Evolutionary conservation across 2,113 vertebrate species (phyloP).

Genomic region (Symphodus melops): DNA sequence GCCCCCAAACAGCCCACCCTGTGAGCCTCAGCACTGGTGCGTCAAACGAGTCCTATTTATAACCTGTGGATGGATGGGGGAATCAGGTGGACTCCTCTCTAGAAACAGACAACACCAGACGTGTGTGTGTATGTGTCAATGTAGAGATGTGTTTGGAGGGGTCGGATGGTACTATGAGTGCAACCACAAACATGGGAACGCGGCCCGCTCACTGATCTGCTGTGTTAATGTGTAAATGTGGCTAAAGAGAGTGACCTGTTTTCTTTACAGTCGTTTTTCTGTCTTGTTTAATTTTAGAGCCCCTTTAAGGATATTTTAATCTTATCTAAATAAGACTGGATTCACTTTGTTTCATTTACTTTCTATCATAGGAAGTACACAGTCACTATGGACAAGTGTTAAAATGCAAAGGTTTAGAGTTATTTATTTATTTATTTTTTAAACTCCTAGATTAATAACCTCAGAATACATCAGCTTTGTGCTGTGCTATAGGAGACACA

Average conservation of each 20-base stretch:
- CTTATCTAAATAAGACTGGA: too few relatives aligned
- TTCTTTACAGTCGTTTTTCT: too few relatives aligned
- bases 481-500: too few relatives aligned
- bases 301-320: too few relatives aligned
- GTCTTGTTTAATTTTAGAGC: too few relatives aligned
- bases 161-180: neutral
- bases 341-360: too few relatives aligned
- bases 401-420: too few relatives aligned
- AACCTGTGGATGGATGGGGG: conserved; percentile 82
- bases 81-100: conserved; percentile 81
- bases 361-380: too few relatives aligned
- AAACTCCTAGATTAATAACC: too few relatives aligned
- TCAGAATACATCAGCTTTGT: too few relatives aligned
- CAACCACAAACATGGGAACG: conserved; percentile 8
- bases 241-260: neutral
- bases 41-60: conserved; percentile 84
- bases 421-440: too few relatives aligned
- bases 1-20: conserved; percentile 48
- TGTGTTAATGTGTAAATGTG: conserved; percentile 18
- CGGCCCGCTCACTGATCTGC: conserved; percentile 2
- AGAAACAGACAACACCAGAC: conserved; percentile 63
- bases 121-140: conserved; percentile 51
- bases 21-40: conserved; percentile 55
- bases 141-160: conserved; percentile 6
- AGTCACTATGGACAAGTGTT: too few relatives aligned